Base-by-base conservation (phyloP, 2,113 vertebrate species). In the Gadus chalcogrammus region DNA sequence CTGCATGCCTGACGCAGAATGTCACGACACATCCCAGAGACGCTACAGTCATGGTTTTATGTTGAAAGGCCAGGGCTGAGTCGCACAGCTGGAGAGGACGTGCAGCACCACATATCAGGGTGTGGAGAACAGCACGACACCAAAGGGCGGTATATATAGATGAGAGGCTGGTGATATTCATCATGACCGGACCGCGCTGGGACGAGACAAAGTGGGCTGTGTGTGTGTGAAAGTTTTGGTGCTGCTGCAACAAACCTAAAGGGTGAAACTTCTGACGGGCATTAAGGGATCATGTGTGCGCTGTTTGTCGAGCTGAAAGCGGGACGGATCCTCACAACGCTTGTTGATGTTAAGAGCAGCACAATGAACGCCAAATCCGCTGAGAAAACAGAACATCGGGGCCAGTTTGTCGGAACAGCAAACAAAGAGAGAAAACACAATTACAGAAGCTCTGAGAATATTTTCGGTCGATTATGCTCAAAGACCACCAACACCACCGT, bases 401-500 rank as follows among this genome's bases (percentile, higher is more conserved):
- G 73, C 78, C 61, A 60, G 78, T 86, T 88, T 85, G 65, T 73
- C 79, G 76, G 53, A 82, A 58, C 16, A 73, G 63, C 66, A 72
- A 67, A 82, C 75, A 85, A 65, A 76, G 68, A 83, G 60, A 82
- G 15, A 58, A 58, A 80, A 79, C 73, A 86, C 82, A 84, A 84
- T 84, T 79, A 84, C 71, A 75, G 75, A 76, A 58, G 70, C 73
- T 83, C 72, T 65, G 69, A 72, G 81, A 82, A 82, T 79, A 76
- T 68, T 79, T 84, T 84, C 68, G 79, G 24, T 75, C 74, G 35
- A 71, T 81, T 84, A 79, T 75, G 53, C 72, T 81, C 72, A 70
- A 78, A 48, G 42, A 48, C 42, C 42, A 48, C 5, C 42, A 48
- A 48, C 42, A 48, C 42, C 42, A 48, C 42, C 3, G 9, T 11